Evolutionary conservation across 2,797 vertebrate genomes (phyloP), one percentile per base, ranked within the genome.

Genomic region (Glyptemys insculpta): DNA sequence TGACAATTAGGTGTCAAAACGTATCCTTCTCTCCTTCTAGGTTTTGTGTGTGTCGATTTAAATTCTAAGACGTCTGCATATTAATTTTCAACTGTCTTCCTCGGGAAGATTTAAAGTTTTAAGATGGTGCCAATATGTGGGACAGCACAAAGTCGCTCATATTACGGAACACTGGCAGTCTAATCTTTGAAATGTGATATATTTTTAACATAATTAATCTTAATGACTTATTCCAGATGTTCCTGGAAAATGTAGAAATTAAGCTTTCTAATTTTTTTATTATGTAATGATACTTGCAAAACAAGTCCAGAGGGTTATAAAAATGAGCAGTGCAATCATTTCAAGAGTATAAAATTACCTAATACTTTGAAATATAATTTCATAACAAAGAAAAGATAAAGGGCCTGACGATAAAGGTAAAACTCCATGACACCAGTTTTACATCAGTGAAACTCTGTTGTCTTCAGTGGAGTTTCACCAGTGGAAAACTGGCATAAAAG

Each of bases 211-310:
- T 50, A 52, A 83, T 18, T 91, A 85, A 85, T 91, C 86, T 59
- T 91, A 57, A 94, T 27, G 41, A 79, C 47, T 86, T 85, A 93
- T 89, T 96, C 91, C 81, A 96, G 53, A 47, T 93, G 44, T 4
- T 92, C 81, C 87, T 56, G 15, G 16, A 65, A 4, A 53, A 90
- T 15, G 23, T 80, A 79, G 53, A 50, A 95, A 47, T 15, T 7
- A 91, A 87, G 8, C 0, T 5, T 92, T 95, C 90, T 86, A 53
- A 78, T 25, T 49, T 89, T 83, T n/a, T n/a, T 78, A 68, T 80
- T 81, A 81, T 85, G 11, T 59, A 82, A 85, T 54, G 1, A 62
- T 92, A n/a, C 4, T 29, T 44, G 16, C 68, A 57, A 86, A 97
- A 92, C 29, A 85, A 84, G 6, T 29, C 62, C 31, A 6, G 7